A percentile compares a stretch with the other conserved stretches of the same genome.
These are phyloP conservation scores for Tethea ocularis DNA, from an alignment of 2,888 invertebrate species.

Conservation along the genomic window DNA sequence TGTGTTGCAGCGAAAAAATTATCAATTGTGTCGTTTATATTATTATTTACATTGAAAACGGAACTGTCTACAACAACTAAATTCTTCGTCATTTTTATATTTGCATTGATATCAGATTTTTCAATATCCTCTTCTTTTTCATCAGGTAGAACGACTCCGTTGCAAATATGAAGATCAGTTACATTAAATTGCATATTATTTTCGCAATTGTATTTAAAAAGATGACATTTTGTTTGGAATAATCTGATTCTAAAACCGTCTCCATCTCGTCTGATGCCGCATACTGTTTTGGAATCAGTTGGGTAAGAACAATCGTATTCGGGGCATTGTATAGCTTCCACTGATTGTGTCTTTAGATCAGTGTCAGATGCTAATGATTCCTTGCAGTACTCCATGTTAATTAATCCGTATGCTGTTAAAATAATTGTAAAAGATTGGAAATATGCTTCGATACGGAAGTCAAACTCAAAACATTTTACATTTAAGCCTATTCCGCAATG, in stretches of 20 bases:
- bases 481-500: too few species aligned
- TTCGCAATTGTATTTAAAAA: constrained; percentile 56
- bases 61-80: constrained; percentile 55
- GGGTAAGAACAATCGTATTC: constrained; percentile 22
- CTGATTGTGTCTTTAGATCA: background rate
- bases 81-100: constrained; percentile 26
- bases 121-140: background rate
- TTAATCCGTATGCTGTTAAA: constrained; percentile 49
- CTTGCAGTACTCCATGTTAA: constrained; percentile 52
- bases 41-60: constrained; percentile 40
- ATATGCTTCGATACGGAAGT: too few species aligned
- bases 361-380: constrained; percentile 22
- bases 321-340: constrained; percentile 24
- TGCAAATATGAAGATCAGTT: constrained; percentile 57
- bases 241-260: constrained; percentile 54
- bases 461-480: too few species aligned
- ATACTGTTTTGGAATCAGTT: constrained; percentile 34
- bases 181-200: constrained; percentile 39
- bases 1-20: constrained; percentile 70
- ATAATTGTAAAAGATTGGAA: background rate
- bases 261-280: constrained; percentile 56
- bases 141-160: constrained; percentile 22
- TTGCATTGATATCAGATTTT: background rate
- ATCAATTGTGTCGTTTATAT: constrained; percentile 60
- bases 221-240: constrained; percentile 56